Percentiles rank a stretch among this genome's conserved stretches.
phyloP scores from a whole-genome alignment of 2,797 vertebrate species.

The Miichthys miiuy region DNA sequence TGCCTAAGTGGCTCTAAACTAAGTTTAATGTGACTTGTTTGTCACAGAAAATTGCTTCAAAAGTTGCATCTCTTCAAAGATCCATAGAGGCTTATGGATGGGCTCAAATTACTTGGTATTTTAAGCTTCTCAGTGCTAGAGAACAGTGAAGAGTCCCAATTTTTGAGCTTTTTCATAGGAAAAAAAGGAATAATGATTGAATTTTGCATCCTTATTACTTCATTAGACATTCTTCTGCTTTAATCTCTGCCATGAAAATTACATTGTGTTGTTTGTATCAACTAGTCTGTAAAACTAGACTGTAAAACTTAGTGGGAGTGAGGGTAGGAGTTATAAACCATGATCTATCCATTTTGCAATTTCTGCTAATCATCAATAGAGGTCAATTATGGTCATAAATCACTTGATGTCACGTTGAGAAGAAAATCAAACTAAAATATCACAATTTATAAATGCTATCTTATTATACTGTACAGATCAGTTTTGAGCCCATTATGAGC shows the following conservation, averaged over 20 bases:
- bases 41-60: conserved; percentile 27
- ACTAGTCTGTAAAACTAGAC: background rate
- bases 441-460: background rate
- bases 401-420: background rate
- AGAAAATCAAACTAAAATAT: background rate
- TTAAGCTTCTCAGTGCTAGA: background rate
- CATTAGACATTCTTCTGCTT: background rate
- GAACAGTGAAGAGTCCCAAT: background rate
- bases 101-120: conserved; percentile 14
- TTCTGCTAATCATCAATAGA: conserved; percentile 8
- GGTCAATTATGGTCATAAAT: conserved; percentile 1
- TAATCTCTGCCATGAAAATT: background rate
- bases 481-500: background rate
- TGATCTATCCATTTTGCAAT: background rate
- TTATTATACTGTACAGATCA: background rate
- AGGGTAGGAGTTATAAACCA: background rate
- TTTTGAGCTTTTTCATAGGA: background rate
- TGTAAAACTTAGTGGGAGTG: background rate
- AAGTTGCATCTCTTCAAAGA: conserved; percentile 30
- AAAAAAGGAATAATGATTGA: background rate
- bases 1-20: conserved; percentile 30
- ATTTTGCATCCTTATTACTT: background rate
- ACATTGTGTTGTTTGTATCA: background rate
- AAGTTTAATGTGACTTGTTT: conserved; percentile 31
- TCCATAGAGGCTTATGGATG: conserved; percentile 1